Evolutionary conservation across 2,113 vertebrate genomes (phyloP).

Genomic region (Stercorarius parasiticus): DNA sequence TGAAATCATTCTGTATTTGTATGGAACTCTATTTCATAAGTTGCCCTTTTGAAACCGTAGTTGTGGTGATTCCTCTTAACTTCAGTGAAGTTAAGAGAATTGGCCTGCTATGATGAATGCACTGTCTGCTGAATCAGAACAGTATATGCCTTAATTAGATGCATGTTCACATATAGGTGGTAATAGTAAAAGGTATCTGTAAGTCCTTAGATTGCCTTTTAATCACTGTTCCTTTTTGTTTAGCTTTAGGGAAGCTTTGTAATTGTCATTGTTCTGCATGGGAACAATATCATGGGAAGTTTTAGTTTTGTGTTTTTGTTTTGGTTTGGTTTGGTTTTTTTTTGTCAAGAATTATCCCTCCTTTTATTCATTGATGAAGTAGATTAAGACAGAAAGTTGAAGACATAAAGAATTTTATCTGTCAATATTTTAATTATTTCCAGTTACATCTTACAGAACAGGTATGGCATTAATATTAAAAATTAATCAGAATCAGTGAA

Average conservation of each 20-base stretch:
- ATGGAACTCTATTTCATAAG: not conserved
- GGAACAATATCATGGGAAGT: not conserved
- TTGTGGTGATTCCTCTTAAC: not conserved
- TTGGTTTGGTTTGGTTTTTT: not conserved
- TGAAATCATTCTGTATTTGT: not conserved
- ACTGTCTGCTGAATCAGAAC: not conserved
- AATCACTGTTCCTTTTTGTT: not conserved
- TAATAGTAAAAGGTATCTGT: not conserved
- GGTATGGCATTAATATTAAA: not conserved
- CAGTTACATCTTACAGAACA: not conserved
- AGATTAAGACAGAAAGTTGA: not conserved
- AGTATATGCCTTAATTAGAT: not conserved
- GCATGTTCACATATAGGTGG: not conserved
- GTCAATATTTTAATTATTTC: not conserved
- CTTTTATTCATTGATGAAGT: not conserved
- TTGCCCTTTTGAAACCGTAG: not conserved
- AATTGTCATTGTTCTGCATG: not conserved
- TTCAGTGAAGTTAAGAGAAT: not conserved
- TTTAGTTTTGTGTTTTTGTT: not conserved
- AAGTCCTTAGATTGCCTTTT: not conserved
- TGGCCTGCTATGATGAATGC: not conserved
- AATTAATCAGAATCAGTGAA: slow-evolving; percentile 23
- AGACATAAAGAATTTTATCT: not conserved
- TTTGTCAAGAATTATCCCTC: not conserved
- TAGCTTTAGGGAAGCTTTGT: not conserved